phyloP scores from a whole-genome alignment of 2,888 invertebrate genomes.

The Spisula subtruncata region DNA sequence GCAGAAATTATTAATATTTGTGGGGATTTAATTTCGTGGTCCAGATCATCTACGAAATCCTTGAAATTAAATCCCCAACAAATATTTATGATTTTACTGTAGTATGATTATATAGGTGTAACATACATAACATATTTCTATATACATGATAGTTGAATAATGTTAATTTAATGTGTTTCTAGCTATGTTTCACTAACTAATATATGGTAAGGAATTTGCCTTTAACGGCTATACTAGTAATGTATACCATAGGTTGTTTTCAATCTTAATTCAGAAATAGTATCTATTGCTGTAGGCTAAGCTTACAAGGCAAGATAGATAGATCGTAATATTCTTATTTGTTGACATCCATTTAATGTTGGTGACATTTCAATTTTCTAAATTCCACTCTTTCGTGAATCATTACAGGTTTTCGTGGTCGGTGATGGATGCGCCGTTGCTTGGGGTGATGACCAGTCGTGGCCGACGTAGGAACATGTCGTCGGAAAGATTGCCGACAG shows the following conservation, averaged over 20 bases:
- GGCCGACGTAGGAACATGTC: background rate
- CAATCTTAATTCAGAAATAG: constrained; percentile 34
- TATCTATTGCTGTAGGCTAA: constrained; percentile 2
- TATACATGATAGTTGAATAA: constrained; percentile 2
- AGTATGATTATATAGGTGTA: background rate
- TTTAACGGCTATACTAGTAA: constrained; percentile 11
- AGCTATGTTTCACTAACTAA: constrained; percentile 7
- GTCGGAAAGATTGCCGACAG: background rate
- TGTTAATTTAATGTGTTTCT: constrained; percentile 19
- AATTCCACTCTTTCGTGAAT: constrained; percentile 3
- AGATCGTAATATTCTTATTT: background rate
- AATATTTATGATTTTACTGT: too few relatives aligned
- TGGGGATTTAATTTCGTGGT: too few relatives aligned
- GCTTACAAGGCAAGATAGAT: background rate
- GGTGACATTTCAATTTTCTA: constrained; percentile 7
- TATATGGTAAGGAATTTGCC: constrained; percentile 9
- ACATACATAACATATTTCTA: constrained; percentile 11
- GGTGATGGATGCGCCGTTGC: background rate
- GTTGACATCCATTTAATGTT: background rate
- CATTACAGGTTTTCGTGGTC: background rate
- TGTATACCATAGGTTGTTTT: constrained; percentile 17
- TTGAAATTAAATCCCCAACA: too few relatives aligned
- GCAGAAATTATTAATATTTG: too few relatives aligned
- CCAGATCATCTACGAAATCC: too few relatives aligned
- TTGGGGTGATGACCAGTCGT: background rate